Evolutionary conservation across 2,888 invertebrate genomes (phyloP).

Genomic region (Cataglyphis livida): DNA sequence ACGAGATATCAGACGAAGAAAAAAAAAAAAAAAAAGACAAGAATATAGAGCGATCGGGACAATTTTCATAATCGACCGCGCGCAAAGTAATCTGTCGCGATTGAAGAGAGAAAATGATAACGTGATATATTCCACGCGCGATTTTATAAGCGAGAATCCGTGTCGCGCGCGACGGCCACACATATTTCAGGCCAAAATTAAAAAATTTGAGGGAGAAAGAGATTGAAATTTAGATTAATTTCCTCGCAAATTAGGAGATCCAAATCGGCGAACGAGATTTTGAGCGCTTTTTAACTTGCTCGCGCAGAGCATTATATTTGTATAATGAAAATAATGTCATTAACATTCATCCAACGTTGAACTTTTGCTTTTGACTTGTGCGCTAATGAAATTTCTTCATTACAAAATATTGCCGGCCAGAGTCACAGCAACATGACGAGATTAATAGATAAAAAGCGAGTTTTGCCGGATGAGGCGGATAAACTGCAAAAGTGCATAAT

Average conservation of each 20-base stretch:
- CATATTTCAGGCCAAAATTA: constrained; percentile 9
- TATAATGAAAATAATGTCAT: constrained; percentile 37
- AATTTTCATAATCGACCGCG: constrained; percentile 39
- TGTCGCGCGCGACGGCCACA: not conserved
- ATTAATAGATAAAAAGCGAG: constrained; percentile 26
- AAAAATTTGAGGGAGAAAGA: constrained; percentile 13
- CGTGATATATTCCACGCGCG: not conserved
- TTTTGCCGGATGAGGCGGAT: not conserved
- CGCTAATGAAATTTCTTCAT: constrained; percentile 31
- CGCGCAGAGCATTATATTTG: not conserved
- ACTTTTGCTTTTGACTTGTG: constrained; percentile 19
- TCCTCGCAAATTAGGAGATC: constrained; percentile 36
- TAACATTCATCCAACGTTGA: constrained; percentile 41
- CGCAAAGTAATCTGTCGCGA: constrained; percentile 40
- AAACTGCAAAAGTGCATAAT: not conserved
- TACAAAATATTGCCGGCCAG: not conserved
- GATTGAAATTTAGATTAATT: constrained; percentile 54
- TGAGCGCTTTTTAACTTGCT: constrained; percentile 33
- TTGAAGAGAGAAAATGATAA: constrained; percentile 18
- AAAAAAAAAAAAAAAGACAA: not conserved
- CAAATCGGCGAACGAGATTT: constrained; percentile 43
- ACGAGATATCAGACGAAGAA: constrained; percentile 23
- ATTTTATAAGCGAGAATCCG: not conserved
- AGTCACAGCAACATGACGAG: not conserved
- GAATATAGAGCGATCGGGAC: not conserved